Base-by-base conservation (phyloP, 2,797 vertebrate genomes). In the Mormyrus proboscirostris region DNA sequence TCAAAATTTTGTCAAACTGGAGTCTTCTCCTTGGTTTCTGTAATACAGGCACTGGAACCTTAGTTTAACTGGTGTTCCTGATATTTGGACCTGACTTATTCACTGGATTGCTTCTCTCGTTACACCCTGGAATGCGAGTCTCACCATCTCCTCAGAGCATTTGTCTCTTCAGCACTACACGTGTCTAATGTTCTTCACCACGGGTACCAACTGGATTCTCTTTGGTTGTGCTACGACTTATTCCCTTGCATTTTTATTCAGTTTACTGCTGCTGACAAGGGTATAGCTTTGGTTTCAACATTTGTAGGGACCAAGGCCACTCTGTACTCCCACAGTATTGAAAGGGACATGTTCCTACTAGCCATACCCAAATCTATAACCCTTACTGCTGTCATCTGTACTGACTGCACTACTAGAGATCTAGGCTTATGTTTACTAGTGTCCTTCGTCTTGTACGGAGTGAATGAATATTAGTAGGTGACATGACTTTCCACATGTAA, bases 31-130 rank as follows among this genome's bases (percentile, higher is more conserved):
- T 86, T 91, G 84, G 22, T 69, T 87, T 2, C 86, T 65, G 87
- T 90, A 19, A 16, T 33, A 50, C 44, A 16, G 29, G 22, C 57
- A 84, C 25, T n/a, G 19, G 16, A 50, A 16, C 53, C 55, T 33
- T 29, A 55, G 44, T 85, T 49, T 50, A 22, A 85, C 57, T 65
- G 50, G 38, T 44, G 19, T 92, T 92, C 93, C 93, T 92, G 85
- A 89, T 88, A 91, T 88, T 79, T 53, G 76, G 59, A 88, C 93
- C 93, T 93, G 95, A 95, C 94, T 95, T 95, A 96, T 96, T 96
- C 96, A 95, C 96, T 95, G 93, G 94, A 96, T 94, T 94, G 94
- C 95, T 93, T 95, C 92, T 92, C 94, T 29, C 4, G 1, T 83
- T 41, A 83, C 79, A 50, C 16, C 44, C 16, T 19, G 22, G 22